These are phyloP conservation scores for Disparrhopalites patrizii DNA, from an alignment of 2,888 invertebrate species.

Conservation along the genomic window DNA sequence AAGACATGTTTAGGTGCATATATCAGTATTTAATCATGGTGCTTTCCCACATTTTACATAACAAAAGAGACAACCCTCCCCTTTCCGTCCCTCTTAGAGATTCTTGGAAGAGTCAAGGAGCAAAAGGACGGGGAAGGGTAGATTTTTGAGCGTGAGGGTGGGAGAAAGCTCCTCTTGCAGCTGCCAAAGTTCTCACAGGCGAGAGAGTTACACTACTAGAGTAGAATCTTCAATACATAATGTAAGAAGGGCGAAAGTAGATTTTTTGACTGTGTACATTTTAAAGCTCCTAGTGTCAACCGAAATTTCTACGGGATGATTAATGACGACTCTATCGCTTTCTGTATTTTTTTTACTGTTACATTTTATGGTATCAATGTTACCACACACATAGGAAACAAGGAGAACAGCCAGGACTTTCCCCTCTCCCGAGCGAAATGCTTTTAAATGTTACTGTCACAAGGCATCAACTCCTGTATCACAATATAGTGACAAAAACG, in stretches of 20 bases:
- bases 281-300: slow-evolving; percentile 35
- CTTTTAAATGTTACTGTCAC: slow-evolving; percentile 6
- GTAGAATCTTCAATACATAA: no score
- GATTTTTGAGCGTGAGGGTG: neutral
- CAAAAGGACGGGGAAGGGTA: no score
- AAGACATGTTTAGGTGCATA: no score
- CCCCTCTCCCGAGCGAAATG: neutral
- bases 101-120: no score
- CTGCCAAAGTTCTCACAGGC: neutral
- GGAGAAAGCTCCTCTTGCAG: neutral
- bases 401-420: neutral
- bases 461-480: neutral
- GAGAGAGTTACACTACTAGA: no score
- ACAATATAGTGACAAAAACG: no score
- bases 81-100: no score
- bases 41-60: no score
- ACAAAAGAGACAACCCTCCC: no score
- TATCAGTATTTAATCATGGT: no score
- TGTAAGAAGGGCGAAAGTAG: no score
- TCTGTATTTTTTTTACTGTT: neutral
- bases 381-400: slow-evolving; percentile 8
- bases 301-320: slow-evolving; percentile 35
- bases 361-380: slow-evolving; percentile 12
- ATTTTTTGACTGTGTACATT: slow-evolving; percentile 27
- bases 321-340: slow-evolving; percentile 34